Evolutionary conservation across 2,797 vertebrate genomes (phyloP).

Genomic region (Remorina albescens): DNA sequence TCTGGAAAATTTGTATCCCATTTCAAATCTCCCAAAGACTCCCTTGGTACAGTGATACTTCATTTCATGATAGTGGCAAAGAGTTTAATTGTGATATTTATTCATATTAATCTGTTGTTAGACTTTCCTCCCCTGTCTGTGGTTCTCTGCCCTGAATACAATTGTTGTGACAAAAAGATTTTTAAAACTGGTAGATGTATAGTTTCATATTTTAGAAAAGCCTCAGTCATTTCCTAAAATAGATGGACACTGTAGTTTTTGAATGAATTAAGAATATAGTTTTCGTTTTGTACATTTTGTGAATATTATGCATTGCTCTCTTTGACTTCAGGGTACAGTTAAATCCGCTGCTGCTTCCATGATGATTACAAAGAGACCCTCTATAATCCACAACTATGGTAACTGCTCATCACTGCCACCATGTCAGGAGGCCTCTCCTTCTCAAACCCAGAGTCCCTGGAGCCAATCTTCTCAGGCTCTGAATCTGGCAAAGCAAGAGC

Average conservation of each 20-base stretch:
- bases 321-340: conserved; percentile 48
- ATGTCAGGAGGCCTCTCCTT: conserved; percentile 31
- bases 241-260: too few species aligned
- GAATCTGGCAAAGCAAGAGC: conserved; percentile 12
- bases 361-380: conserved; percentile 33
- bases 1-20: too few species aligned
- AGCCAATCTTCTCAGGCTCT: conserved; percentile 18
- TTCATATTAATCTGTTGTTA: too few species aligned
- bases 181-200: too few species aligned
- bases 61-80: too few species aligned
- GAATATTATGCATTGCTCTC: neutral
- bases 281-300: neutral
- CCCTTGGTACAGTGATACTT: too few species aligned
- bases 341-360: conserved; percentile 39
- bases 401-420: conserved; percentile 4
- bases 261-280: too few species aligned
- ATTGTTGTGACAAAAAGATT: too few species aligned
- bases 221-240: neutral
- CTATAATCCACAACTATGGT: conserved; percentile 49
- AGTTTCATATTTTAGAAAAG: neutral
- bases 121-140: too few species aligned
- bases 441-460: conserved; percentile 45
- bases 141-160: too few species aligned
- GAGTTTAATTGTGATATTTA: too few species aligned
- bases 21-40: too few species aligned